A percentile compares a stretch with the other conserved stretches of the same genome.
phyloP scores from a whole-genome alignment of 2,888 invertebrate species.

The Sphaerophoria taeniata region DNA sequence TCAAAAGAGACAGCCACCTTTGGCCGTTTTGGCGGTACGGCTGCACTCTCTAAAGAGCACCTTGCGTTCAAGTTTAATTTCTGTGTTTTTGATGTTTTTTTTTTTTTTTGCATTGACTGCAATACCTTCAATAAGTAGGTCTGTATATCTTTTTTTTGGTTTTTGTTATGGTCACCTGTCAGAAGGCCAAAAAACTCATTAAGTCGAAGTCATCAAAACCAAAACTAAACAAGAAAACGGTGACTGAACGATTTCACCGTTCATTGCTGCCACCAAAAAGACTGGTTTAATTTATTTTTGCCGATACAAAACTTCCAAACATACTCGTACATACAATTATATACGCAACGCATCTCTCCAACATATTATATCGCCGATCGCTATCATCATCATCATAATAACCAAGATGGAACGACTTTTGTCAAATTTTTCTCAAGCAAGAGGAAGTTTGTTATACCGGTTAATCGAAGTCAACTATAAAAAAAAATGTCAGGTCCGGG shows the following conservation, averaged over 20 bases:
- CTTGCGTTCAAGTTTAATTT: slow-evolving; percentile 19
- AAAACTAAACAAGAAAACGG: neutral
- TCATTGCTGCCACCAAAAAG: neutral
- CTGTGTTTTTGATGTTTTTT: neutral
- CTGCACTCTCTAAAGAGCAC: slow-evolving; percentile 10
- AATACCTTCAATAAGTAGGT: slow-evolving; percentile 51
- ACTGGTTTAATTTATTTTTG: slow-evolving; percentile 52
- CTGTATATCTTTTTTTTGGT: neutral
- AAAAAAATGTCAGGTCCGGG: neutral
- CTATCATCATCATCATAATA: neutral
- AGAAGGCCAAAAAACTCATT: slow-evolving; percentile 48
- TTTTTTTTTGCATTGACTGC: slow-evolving; percentile 35
- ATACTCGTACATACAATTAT: no score
- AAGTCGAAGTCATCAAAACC: slow-evolving; percentile 40
- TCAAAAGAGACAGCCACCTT: neutral
- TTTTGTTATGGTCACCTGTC: slow-evolving; percentile 62
- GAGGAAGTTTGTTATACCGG: slow-evolving; percentile 9
- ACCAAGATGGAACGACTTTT: slow-evolving; percentile 15
- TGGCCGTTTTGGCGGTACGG: neutral
- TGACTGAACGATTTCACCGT: slow-evolving; percentile 68
- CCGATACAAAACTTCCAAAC: neutral
- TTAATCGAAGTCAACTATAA: slow-evolving; percentile 1
- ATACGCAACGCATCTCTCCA: neutral
- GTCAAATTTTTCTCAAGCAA: slow-evolving; percentile 1
- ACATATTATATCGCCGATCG: neutral